Percentiles rank a stretch among this genome's conserved stretches.
Conservation (phyloP, 2,888 invertebrate species). For the Megalurothrips usitatus region DNA sequence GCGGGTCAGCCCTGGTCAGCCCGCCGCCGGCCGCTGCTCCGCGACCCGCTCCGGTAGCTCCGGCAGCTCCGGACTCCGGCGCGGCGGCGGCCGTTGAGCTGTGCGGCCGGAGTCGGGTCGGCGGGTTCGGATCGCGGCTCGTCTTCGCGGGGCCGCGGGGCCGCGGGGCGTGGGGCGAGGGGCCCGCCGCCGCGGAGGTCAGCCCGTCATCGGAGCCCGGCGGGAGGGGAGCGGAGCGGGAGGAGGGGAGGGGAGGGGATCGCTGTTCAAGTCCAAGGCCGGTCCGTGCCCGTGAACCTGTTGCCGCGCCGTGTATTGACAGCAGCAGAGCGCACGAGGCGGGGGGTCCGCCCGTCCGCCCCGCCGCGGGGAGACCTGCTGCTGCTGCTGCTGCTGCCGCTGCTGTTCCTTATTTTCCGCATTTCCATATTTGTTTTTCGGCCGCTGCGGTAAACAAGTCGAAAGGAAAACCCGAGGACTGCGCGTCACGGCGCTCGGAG, state of each 20-base stretch:
- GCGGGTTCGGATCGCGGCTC: not conserved
- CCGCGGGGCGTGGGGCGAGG: not conserved
- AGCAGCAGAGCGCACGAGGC: not conserved
- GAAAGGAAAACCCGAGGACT: too few relatives aligned
- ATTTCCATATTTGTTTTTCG: not conserved
- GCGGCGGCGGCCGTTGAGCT: not conserved
- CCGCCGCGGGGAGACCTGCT: not conserved
- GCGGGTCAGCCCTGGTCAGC: too few relatives aligned
- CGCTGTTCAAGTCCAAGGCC: conserved; percentile 11
- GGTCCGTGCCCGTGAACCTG: conserved; percentile 21
- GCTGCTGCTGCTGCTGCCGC: too few relatives aligned
- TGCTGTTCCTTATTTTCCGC: not conserved
- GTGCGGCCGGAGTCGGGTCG: not conserved
- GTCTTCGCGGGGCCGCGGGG: not conserved
- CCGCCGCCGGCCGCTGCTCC: too few relatives aligned
- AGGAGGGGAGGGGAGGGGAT: not conserved
- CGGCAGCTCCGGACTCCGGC: too few relatives aligned
- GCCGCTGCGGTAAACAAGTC: too few relatives aligned
- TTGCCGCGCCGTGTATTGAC: not conserved
- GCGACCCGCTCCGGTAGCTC: too few relatives aligned
- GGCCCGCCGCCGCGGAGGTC: not conserved
- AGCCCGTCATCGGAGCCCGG: not conserved
- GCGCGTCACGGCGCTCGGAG: too few relatives aligned
- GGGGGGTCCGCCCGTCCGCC: not conserved
- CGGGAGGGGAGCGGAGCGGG: not conserved